phyloP scores from a whole-genome alignment of 2,113 vertebrate genomes.

The human region DNA sequence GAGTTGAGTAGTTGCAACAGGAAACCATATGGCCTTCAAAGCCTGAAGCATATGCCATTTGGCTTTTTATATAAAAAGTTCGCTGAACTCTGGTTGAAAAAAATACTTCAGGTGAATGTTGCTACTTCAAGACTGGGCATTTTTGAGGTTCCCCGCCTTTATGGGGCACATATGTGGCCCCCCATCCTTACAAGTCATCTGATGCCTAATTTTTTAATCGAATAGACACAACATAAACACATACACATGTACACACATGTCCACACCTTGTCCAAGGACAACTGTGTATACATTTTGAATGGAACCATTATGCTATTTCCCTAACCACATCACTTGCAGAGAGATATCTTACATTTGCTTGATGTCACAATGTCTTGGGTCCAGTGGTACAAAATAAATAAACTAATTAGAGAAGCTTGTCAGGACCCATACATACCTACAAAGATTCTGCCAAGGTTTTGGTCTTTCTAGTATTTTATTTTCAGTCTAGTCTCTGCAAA shows the following conservation, averaged over 20 bases:
- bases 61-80: neutral
- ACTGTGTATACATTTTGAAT: neutral
- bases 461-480: neutral
- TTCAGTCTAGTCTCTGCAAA: neutral
- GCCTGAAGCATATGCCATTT: neutral
- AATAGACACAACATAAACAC: no score
- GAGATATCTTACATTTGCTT: neutral
- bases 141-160: neutral
- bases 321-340: neutral
- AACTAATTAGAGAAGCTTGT: no score
- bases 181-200: neutral
- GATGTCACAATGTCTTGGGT: neutral
- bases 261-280: neutral
- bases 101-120: neutral
- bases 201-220: neutral
- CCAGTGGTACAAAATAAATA: accelerated
- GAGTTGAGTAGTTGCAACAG: neutral
- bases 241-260: neutral
- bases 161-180: no score
- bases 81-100: neutral
- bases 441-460: neutral
- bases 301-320: no score
- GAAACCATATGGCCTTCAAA: neutral
- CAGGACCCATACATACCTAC: accelerated
- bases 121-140: neutral